Conservation (phyloP, 1,140 invertebrate species). For the Nebria ingens region DNA sequence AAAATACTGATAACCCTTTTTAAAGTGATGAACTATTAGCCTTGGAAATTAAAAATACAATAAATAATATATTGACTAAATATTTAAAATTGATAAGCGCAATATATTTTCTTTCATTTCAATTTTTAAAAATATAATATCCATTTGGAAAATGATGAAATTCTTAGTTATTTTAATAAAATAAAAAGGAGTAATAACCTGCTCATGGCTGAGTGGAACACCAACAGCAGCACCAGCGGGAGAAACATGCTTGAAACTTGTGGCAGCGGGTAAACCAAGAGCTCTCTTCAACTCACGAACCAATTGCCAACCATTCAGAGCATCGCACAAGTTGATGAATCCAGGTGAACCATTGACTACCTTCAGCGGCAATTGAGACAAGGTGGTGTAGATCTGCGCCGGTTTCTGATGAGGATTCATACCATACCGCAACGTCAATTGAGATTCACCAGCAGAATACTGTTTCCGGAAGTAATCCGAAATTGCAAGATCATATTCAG, state of each 20-base stretch:
- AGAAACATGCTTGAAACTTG: constrained; percentile 97
- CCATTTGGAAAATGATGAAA: too few relatives aligned
- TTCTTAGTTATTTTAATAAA: too few relatives aligned
- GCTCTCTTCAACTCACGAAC: constrained; percentile 78
- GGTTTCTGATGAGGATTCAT: constrained; percentile 98
- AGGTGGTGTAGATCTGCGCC: constrained; percentile 81
- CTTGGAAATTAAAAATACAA: too few relatives aligned
- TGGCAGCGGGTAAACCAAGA: constrained; percentile 77
- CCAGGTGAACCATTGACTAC: constrained; percentile 93
- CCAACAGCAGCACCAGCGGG: constrained; percentile 92
- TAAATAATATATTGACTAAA: too few relatives aligned
- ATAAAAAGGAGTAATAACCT: constrained; percentile 33
- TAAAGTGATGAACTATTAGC: too few relatives aligned
- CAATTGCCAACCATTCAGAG: constrained; percentile 93
- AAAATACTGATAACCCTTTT: too few relatives aligned
- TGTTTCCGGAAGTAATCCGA: constrained; percentile 92
- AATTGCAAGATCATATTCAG: constrained; percentile 88
- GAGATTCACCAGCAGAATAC: constrained; percentile 66
- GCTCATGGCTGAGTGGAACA: constrained; percentile 55
- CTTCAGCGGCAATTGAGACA: constrained; percentile 71
- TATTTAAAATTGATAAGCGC: too few relatives aligned
- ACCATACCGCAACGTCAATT: constrained; percentile 83
- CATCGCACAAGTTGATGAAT: constrained; percentile 96
- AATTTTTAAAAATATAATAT: too few relatives aligned
- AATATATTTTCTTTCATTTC: too few relatives aligned